Percentiles rank a stretch among this genome's conserved stretches.
These are phyloP conservation scores for Tursiops truncatus DNA, from an alignment of 2,113 vertebrate species.

Conservation along the genomic window DNA sequence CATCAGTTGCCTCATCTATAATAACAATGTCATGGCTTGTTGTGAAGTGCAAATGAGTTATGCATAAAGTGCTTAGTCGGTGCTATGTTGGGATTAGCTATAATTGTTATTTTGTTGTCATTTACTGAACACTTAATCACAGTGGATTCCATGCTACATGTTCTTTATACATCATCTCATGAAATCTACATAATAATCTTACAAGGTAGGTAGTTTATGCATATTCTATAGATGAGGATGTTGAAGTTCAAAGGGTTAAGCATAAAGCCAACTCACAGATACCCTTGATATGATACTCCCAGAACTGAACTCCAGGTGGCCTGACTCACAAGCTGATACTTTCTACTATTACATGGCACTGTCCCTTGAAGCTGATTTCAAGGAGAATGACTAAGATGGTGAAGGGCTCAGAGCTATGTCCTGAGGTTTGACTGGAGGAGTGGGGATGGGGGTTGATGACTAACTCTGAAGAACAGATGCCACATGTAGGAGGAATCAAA, in stretches of 20 bases:
- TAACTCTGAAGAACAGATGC: not conserved
- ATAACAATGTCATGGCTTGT: not conserved
- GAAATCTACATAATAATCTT: not conserved
- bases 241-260: not conserved
- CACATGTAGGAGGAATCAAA: not conserved
- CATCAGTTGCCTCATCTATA: not conserved
- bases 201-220: not conserved
- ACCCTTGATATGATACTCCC: not conserved
- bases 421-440: not conserved
- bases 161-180: not conserved
- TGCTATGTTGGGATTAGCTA: not conserved
- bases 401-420: not conserved
- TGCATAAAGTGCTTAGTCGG: not conserved
- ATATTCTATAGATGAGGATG: not conserved
- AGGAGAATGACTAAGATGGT: not conserved
- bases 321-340: not conserved
- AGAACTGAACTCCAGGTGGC: not conserved
- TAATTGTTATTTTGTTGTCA: not conserved
- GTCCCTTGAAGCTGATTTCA: not conserved
- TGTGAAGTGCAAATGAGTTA: not conserved
- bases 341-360: not conserved
- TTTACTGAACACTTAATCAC: not conserved
- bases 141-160: not conserved
- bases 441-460: not conserved
- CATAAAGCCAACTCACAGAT: not conserved